Percentiles rank a stretch among this genome's conserved stretches.
Evolutionary conservation across 2,888 invertebrate genomes (phyloP).

Genomic region (Oxycera nigricornis): DNA sequence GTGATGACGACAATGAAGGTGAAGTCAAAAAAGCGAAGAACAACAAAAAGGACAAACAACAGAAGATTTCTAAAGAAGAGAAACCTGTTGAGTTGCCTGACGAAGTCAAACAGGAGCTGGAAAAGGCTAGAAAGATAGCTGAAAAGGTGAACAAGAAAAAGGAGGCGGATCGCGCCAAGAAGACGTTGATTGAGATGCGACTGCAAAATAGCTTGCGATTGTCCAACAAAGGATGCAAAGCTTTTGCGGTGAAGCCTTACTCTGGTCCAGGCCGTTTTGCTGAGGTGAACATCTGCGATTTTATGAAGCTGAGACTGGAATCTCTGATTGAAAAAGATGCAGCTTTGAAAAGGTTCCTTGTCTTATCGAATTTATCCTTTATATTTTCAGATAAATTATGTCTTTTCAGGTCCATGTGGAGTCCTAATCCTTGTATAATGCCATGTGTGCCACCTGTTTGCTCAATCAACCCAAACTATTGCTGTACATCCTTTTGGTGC

Average conservation of each 20-base stretch:
- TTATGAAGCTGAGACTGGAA: slow-evolving; percentile 14
- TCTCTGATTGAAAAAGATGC: neutral
- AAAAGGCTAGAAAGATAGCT: neutral
- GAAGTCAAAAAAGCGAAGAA: neutral
- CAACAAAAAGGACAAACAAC: neutral
- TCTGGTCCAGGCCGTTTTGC: slow-evolving; percentile 11
- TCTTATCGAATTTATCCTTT: neutral
- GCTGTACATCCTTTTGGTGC: slow-evolving; percentile 25
- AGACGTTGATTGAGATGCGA: neutral
- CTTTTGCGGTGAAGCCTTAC: neutral
- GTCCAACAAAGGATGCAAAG: neutral
- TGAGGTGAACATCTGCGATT: slow-evolving; percentile 4
- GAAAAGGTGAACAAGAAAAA: slow-evolving; percentile 1
- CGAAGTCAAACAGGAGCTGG: neutral
- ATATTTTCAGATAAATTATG: neutral
- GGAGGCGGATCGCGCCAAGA: slow-evolving; percentile 9
- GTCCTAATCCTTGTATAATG: neutral
- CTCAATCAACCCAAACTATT: neutral
- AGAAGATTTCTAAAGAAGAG: neutral
- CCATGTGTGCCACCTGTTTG: neutral
- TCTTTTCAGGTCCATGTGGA: neutral
- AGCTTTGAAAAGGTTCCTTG: neutral
- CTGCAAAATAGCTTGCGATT: neutral
- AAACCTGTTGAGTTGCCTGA: neutral
- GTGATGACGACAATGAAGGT: neutral